Evolutionary conservation across 2,113 vertebrate species (phyloP), one percentile per base, ranked within the genome.

Genomic region (Mola mola): DNA sequence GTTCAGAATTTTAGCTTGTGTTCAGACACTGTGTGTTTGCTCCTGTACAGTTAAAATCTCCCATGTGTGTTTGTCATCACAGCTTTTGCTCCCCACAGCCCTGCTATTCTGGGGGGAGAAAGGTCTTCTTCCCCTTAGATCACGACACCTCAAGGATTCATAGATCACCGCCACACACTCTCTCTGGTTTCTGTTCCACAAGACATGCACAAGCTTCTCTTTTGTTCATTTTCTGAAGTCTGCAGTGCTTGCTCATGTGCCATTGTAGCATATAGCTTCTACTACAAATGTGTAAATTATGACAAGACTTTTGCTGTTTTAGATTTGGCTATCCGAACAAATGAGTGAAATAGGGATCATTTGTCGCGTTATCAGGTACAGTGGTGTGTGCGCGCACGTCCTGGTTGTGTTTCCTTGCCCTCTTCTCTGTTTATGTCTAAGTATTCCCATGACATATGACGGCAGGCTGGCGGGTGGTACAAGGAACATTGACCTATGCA

Each of bases 41-140:
- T 66, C 62, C 81, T 63, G 40, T 7, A 5, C 67, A 64, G 75
- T 81, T 80, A 66, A 48, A 28, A 2, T 49, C 43, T 31, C 68
- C 29, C 49, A 33, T 8, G 60, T 69, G 65, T 78, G 52, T 67
- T 79, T 77, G 79, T 85, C 80, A 72, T 78, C 62, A 4, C 52
- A 60, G 61, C 62, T 61, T 72, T 61, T 71, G 62, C 73, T 69
- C 60, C 72, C 61, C 42, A 67, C 36, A 74, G 86, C 58, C 47
- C 59, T 75, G 56, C 85, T 87, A 82, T 85, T 88, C 76, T 76
- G 38, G 57, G 71, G 62, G 47, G 21, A 24, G 42, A 83, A 80
- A 85, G 82, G 78, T 85, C 73, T 75, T 44, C 53, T 40, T 49
- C 36, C 28, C 61, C 61, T 71, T 55, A 7, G 48, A 79, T 38